Conservation (phyloP, 2,888 invertebrate species). For the Lasioglossum lativentre region DNA sequence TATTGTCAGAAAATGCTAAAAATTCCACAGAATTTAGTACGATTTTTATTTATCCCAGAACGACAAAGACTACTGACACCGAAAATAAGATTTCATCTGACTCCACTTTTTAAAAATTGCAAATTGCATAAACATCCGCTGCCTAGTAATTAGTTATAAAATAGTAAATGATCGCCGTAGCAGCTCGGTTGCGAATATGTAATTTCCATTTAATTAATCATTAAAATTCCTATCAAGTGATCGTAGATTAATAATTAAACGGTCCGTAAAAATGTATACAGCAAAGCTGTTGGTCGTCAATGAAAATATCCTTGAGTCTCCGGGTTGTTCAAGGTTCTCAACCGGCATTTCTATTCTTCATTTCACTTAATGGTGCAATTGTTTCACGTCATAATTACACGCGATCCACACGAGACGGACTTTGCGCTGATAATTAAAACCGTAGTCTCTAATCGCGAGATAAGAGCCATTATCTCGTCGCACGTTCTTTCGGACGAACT, state of each 20-base stretch:
- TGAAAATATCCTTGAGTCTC: neutral
- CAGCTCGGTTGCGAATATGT: too few relatives aligned
- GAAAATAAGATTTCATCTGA: too few relatives aligned
- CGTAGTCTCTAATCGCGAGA: neutral
- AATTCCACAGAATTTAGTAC: too few relatives aligned
- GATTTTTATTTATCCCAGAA: too few relatives aligned
- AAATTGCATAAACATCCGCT: too few relatives aligned
- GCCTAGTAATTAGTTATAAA: too few relatives aligned
- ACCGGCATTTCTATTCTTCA: slow-evolving; percentile 5
- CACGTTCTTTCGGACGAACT: neutral
- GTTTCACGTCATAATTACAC: neutral
- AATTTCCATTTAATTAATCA: too few relatives aligned
- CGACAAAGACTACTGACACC: too few relatives aligned
- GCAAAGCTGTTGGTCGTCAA: neutral
- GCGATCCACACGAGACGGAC: neutral
- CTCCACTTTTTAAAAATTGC: too few relatives aligned
- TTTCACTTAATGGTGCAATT: neutral
- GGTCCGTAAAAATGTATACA: neutral
- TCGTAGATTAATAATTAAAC: neutral
- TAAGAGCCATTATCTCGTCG: neutral
- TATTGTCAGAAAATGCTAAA: too few relatives aligned
- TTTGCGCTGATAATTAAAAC: neutral
- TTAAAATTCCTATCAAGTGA: too few relatives aligned
- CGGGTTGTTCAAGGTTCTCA: neutral
- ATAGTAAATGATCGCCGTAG: too few relatives aligned